These are phyloP conservation scores for Rhaphigaster nebulosa DNA, from an alignment of 2,888 invertebrate species.

Conservation along the genomic window DNA sequence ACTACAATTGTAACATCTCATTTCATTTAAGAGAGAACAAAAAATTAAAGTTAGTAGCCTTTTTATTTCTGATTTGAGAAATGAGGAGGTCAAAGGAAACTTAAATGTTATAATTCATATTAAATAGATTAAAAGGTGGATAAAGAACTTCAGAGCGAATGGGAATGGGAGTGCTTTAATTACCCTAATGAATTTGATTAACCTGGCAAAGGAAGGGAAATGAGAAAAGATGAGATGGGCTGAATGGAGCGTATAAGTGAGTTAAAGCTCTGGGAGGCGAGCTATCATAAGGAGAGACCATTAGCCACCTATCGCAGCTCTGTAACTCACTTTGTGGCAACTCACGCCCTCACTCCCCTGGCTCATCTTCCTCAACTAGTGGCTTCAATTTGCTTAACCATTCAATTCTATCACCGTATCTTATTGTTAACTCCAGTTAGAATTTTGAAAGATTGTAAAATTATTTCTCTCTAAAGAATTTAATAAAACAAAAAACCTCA, in stretches of 20 bases:
- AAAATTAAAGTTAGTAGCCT: background rate
- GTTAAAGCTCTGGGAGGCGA: background rate
- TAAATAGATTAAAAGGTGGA: background rate
- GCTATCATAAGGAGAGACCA: slow-evolving; percentile 46
- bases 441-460: background rate
- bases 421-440: background rate
- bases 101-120: background rate
- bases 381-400: background rate
- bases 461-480: background rate
- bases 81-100: background rate
- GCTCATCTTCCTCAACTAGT: slow-evolving; percentile 23
- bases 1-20: background rate
- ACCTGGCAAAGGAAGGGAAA: slow-evolving; percentile 15
- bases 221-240: slow-evolving; percentile 24
- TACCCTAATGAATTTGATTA: slow-evolving; percentile 9
- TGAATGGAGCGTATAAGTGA: slow-evolving; percentile 20
- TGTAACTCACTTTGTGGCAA: background rate
- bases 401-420: background rate
- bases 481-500: background rate
- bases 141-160: background rate
- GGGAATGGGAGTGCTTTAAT: background rate
- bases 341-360: background rate
- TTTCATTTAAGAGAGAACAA: background rate
- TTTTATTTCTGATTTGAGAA: background rate
- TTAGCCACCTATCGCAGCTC: slow-evolving; percentile 42